These are phyloP conservation scores for Dromiciops gliroides DNA, from an alignment of 2,113 vertebrate species.

Conservation along the genomic window DNA sequence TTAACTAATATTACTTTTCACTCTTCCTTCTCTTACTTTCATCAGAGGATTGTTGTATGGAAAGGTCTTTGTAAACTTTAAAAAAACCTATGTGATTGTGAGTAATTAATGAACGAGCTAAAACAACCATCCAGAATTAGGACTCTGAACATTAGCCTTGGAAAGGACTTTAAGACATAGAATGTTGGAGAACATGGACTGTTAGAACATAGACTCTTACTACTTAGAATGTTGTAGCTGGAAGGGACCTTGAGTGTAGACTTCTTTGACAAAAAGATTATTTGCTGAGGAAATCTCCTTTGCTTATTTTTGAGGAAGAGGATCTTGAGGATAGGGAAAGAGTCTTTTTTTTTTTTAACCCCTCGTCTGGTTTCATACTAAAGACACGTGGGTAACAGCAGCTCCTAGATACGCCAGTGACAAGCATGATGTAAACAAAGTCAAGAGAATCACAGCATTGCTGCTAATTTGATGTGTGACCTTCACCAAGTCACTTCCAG, in stretches of 20 bases:
- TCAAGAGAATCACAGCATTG: neutral
- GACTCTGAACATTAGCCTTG: neutral
- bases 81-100: neutral
- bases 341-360: neutral
- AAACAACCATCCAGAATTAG: neutral
- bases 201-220: neutral
- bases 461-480: neutral
- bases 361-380: neutral
- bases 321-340: neutral
- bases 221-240: neutral
- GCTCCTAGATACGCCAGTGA: neutral
- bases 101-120: neutral
- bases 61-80: neutral
- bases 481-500: neutral
- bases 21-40: neutral
- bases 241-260: no score
- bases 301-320: neutral
- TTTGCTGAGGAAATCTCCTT: neutral
- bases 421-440: neutral
- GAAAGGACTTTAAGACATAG: neutral
- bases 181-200: neutral
- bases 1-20: neutral
- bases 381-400: neutral
- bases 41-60: neutral
- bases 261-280: no score